Conservation (phyloP, 35 echinoderm and acorn worm genomes). For the Anneissia japonica region DNA sequence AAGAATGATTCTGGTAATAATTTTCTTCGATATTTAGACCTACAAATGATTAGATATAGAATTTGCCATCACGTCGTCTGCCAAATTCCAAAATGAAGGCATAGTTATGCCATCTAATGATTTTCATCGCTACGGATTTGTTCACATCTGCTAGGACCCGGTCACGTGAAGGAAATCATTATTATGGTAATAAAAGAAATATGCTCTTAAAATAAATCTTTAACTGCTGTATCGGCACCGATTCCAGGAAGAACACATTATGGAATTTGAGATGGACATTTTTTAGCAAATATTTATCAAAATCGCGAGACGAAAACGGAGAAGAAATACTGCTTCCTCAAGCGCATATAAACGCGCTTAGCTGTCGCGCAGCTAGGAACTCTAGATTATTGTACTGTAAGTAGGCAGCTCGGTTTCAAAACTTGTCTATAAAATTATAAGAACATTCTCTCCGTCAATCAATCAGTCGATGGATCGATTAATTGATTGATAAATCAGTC, state of each 20-base stretch:
- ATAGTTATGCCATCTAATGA: not conserved
- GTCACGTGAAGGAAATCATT: not conserved
- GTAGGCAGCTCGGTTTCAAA: too few species aligned
- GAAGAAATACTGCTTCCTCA: not conserved
- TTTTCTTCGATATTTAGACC: not conserved
- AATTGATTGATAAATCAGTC: too few species aligned
- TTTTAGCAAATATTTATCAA: not conserved
- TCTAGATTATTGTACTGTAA: too few species aligned
- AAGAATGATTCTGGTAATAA: too few species aligned
- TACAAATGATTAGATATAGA: not conserved
- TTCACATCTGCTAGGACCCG: not conserved
- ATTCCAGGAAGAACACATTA: not conserved
- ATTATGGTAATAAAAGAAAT: not conserved
- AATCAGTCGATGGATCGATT: too few species aligned
- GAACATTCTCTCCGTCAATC: too few species aligned
- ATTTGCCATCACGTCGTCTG: not conserved
- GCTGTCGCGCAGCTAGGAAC: too few species aligned
- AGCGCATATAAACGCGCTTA: too few species aligned
- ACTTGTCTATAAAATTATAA: too few species aligned
- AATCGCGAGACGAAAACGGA: not conserved
- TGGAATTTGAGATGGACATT: conserved; percentile 1
- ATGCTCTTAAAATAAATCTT: not conserved
- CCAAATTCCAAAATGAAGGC: not conserved
- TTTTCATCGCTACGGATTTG: not conserved
- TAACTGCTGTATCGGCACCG: not conserved